Evolutionary conservation across 2,797 vertebrate species (phyloP).

Genomic region (Enteromius mattozi): DNA sequence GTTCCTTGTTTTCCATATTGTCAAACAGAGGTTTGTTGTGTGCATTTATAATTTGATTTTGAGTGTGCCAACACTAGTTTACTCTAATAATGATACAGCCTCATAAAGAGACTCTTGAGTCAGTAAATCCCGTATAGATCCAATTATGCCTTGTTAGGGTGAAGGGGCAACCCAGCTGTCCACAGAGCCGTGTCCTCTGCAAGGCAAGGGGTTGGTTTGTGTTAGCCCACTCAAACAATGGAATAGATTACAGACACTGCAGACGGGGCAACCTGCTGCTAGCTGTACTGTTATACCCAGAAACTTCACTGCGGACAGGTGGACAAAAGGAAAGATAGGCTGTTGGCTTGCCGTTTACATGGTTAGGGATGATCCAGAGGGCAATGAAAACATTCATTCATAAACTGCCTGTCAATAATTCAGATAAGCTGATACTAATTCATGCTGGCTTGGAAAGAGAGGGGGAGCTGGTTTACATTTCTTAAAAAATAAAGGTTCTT

Average conservation of each 20-base stretch:
- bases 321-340: conserved; percentile 33
- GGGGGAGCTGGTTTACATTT: not conserved
- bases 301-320: conserved; percentile 8
- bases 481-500: not conserved
- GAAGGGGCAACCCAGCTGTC: conserved; percentile 59
- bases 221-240: conserved; percentile 49
- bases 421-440: not conserved
- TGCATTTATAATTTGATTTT: conserved; percentile 58
- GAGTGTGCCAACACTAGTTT: conserved; percentile 43
- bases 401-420: conserved; percentile 25
- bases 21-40: not conserved
- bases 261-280: conserved; percentile 42
- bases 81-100: conserved; percentile 60
- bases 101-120: conserved; percentile 76
- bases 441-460: not conserved
- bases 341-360: not conserved
- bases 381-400: conserved; percentile 55
- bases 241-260: conserved; percentile 52
- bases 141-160: conserved; percentile 70
- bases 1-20: not conserved
- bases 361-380: conserved; percentile 38
- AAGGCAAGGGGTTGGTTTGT: conserved; percentile 30
- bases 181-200: conserved; percentile 25
- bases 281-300: conserved; percentile 40
- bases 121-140: conserved; percentile 69